A percentile compares a stretch with the other conserved stretches of the same genome.
These are phyloP conservation scores for Metalampra italica DNA, from an alignment of 2,888 invertebrate species.

Conservation along the genomic window DNA sequence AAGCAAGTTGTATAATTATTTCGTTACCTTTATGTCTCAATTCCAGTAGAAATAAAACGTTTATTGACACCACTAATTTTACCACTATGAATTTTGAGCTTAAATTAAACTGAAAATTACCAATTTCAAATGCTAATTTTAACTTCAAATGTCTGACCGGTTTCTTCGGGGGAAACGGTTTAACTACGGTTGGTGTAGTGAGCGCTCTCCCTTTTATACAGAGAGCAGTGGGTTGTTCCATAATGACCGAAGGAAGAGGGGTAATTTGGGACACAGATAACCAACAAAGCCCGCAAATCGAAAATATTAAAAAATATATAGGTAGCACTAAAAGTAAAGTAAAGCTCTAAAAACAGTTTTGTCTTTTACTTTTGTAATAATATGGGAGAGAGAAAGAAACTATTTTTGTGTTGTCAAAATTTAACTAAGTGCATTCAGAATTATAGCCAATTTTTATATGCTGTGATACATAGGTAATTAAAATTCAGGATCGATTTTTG, in stretches of 20 bases:
- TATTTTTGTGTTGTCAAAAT: too few species aligned
- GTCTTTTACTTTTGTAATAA: too few species aligned
- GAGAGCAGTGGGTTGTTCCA: slow-evolving; percentile 25
- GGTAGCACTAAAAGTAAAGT: too few species aligned
- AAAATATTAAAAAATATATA: too few species aligned
- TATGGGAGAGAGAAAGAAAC: too few species aligned
- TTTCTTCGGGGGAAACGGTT: slow-evolving; percentile 28
- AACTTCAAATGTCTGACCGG: slow-evolving; percentile 22
- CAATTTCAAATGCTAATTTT: slow-evolving; percentile 10
- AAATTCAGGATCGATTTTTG: too few species aligned
- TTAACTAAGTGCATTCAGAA: too few species aligned
- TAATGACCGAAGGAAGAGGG: slow-evolving; percentile 21
- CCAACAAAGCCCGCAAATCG: too few species aligned
- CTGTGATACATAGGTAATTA: too few species aligned
- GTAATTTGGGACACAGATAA: neutral
- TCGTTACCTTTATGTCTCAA: neutral
- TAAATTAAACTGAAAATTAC: slow-evolving; percentile 1
- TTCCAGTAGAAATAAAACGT: neutral
- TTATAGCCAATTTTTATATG: too few species aligned
- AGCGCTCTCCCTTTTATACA: slow-evolving; percentile 34
- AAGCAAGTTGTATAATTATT: too few species aligned
- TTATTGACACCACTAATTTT: neutral
- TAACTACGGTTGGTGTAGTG: slow-evolving; percentile 35
- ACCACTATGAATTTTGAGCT: neutral
- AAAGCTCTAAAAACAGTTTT: too few species aligned